Base-by-base conservation (phyloP, 2,797 vertebrate species). In the Spea hammondii region DNA sequence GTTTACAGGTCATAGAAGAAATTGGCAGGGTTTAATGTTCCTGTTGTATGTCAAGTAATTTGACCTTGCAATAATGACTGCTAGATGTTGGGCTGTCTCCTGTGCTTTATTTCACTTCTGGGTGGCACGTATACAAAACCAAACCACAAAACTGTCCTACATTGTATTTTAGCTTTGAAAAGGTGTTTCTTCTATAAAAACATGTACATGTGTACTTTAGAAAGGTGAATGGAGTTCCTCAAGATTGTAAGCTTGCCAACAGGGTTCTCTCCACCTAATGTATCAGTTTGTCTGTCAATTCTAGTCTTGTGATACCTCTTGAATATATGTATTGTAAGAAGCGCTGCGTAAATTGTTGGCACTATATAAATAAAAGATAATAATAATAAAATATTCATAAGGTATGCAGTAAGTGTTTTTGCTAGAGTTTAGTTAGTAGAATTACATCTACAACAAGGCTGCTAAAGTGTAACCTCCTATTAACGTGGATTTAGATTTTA, bases 41-140 rank as follows among this genome's bases (percentile, higher is more conserved):
- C 65, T 77, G 65, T 70, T 70, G 47, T 53, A 77, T 70, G 62
- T 44, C 17, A 73, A 32, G 79, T 77, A 82, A 82, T 82, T 45
- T 77, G 79, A 82, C 70, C 79, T 77, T 74, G 54, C 50, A 74
- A 57, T 82, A 82, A 77, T 64, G 72, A 66, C 79, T 74, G 64
- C 64, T 82, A 75, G 65, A 73, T 77, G 45, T 13, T 50, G 65
- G 77, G 51, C 48, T 70, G 55, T 49, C 65, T 65, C 13, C 12
- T 77, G 49, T 50, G 54, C 73, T 74, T 51, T 54, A 65, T 74
- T 77, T 78, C 74, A 78, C 75, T 82, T 82, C 74, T 82, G 79
- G 79, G 79, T 82, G 79, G 79, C 70, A 73, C 55, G 75, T 70
- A 82, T 77, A 82, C 69, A 81, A 77, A 67, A 53, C 65, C 70